Base-by-base conservation (phyloP, 2,888 invertebrate genomes). In the Archips xylosteana region DNA sequence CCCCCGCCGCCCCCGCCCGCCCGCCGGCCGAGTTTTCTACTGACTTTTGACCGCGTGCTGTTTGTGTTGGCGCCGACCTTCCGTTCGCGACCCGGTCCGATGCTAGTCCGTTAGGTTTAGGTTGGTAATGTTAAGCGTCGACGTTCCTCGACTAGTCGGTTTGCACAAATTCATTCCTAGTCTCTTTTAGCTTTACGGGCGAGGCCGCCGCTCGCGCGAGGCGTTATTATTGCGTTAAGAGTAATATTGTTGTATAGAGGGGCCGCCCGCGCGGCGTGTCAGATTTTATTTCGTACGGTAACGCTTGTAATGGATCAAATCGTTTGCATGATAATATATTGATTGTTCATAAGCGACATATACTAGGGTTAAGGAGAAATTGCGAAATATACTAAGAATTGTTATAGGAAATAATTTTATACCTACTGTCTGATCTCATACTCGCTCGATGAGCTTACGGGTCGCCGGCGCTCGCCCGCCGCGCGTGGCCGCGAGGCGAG, bases 351-450 rank as follows among this genome's bases (percentile, higher is more conserved):
- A 82, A 81, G 77, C 73, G 78, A 80, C 76, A 68, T 83, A 77
- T 83, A 83, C 80, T 82, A 83, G 83, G 73, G 49, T 74, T 83
- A 81, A 84, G 80, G 57, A 75, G 78, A 76, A 71, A 75, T 70
- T 78, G 82, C 78, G 69, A 78, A 79, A 82, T 79, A 79, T 84
- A 83, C 78, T 85, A 83, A 82, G 81, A 83, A 82, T 89, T 86
- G 87, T 89, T 88, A 86, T 88, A 89, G 85, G 80, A 82, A 80
- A 81, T 85, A 86, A 85, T 89, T 89, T 88, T 86, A 80, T 87
- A 88, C 39, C 39, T 39, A 39, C 86, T 87, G 86, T 87, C 88
- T 77, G 83, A 82, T 76, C 78, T 81, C 83, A 80, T 82, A 80
- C 80, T 80, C 83, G 83, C 81, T 82, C 82, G 81, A 77, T 79